These are phyloP conservation scores for Acrobasis suavella DNA, from an alignment of 2,888 invertebrate genomes.

Conservation along the genomic window DNA sequence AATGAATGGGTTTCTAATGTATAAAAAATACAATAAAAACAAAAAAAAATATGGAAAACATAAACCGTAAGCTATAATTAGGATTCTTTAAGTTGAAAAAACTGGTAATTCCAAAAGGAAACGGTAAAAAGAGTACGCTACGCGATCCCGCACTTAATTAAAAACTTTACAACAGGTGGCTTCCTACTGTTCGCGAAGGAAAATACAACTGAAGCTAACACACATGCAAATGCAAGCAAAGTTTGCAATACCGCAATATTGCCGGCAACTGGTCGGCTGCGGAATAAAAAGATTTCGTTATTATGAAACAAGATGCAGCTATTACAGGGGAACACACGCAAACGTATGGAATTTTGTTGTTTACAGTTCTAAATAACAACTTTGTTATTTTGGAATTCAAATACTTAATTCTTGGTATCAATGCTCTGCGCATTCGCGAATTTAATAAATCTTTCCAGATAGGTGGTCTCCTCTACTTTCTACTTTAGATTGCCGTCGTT, in stretches of 20 bases:
- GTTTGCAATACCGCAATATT: slow-evolving; percentile 21
- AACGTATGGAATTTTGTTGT: neutral
- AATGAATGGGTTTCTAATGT: too few species aligned
- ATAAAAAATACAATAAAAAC: too few species aligned
- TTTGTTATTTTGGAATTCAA: neutral
- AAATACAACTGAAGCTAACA: slow-evolving; percentile 40
- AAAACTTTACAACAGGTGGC: slow-evolving; percentile 77
- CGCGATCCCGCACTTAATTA: slow-evolving; percentile 67
- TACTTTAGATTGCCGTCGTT: too few species aligned
- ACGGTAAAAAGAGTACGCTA: slow-evolving; percentile 46
- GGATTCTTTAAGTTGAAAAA: slow-evolving; percentile 43
- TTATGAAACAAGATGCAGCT: slow-evolving; percentile 11
- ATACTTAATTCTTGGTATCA: too few species aligned
- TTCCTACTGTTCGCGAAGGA: slow-evolving; percentile 43
- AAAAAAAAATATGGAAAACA: neutral
- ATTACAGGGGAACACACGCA: neutral
- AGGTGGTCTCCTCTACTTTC: too few species aligned
- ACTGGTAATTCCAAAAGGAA: slow-evolving; percentile 49
- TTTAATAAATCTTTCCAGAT: too few species aligned
- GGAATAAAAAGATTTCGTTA: slow-evolving; percentile 14
- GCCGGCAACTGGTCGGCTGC: neutral
- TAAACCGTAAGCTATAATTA: slow-evolving; percentile 15
- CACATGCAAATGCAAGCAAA: slow-evolving; percentile 30
- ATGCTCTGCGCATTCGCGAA: too few species aligned
- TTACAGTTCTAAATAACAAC: neutral